Conservation (phyloP, 2,797 vertebrate genomes). For the Paramormyrops hopkinsi region DNA sequence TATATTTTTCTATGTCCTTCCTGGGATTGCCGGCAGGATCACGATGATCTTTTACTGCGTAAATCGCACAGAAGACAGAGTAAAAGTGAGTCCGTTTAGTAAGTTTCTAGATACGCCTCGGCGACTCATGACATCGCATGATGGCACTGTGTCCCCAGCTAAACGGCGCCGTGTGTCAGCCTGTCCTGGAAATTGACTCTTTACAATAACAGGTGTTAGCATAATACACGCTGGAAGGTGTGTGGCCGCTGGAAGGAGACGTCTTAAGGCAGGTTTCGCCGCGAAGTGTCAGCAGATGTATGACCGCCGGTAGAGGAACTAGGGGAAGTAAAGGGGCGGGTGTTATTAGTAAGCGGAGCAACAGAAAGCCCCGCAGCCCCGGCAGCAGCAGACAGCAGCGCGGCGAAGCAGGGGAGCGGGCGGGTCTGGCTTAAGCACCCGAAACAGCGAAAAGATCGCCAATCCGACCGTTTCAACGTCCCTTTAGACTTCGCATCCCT, state of each 20-base stretch:
- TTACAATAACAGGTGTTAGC: neutral
- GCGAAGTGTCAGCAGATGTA: slow-evolving; percentile 28
- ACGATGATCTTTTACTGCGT: neutral
- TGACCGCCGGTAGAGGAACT: slow-evolving; percentile 43
- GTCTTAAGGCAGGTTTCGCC: slow-evolving; percentile 1
- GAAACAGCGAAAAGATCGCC: neutral
- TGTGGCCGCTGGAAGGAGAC: slow-evolving; percentile 6
- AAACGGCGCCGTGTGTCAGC: neutral
- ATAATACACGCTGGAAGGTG: neutral
- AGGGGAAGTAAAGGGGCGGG: slow-evolving; percentile 38
- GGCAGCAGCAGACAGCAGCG: slow-evolving; percentile 25
- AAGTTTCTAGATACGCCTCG: neutral
- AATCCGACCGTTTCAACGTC: neutral
- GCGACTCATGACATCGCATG: neutral
- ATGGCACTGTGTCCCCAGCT: neutral
- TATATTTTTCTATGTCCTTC: neutral
- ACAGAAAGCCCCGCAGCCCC: slow-evolving; percentile 43
- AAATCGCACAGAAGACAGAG: neutral
- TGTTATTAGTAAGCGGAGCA: slow-evolving; percentile 39
- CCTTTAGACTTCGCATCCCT: neutral
- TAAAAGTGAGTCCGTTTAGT: neutral
- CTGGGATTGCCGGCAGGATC: neutral
- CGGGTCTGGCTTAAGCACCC: neutral
- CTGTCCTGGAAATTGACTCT: neutral
- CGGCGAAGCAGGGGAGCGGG: neutral